These are phyloP conservation scores for Pelochelys cantorii DNA, from an alignment of 2,797 vertebrate genomes.

Conservation along the genomic window DNA sequence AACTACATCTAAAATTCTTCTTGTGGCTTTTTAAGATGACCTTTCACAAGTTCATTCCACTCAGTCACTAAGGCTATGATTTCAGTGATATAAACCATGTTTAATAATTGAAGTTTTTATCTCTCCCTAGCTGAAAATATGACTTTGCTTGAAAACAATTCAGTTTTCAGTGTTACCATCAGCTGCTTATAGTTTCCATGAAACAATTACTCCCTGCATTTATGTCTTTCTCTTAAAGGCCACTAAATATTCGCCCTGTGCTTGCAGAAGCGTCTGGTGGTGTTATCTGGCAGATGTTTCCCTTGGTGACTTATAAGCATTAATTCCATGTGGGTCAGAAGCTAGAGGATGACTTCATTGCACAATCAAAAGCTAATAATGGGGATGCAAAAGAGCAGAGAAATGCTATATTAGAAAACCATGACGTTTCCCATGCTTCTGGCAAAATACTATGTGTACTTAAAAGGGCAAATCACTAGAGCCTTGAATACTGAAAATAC, in stretches of 20 bases:
- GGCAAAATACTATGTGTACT: slow-evolving; percentile 52
- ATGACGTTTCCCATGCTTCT: slow-evolving; percentile 65
- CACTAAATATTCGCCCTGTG: slow-evolving; percentile 59
- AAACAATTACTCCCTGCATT: slow-evolving; percentile 55
- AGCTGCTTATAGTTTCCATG: slow-evolving; percentile 62
- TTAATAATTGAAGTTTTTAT: slow-evolving; percentile 73
- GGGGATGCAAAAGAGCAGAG: slow-evolving; percentile 56
- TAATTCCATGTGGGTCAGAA: slow-evolving; percentile 57
- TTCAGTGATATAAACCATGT: slow-evolving; percentile 66
- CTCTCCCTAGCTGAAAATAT: slow-evolving; percentile 66
- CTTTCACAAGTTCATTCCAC: slow-evolving; percentile 71
- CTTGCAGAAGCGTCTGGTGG: slow-evolving; percentile 60
- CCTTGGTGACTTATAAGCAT: slow-evolving; percentile 64
- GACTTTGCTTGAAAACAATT: slow-evolving; percentile 65
- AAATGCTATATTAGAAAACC: slow-evolving; percentile 55
- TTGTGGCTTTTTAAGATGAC: slow-evolving; percentile 64
- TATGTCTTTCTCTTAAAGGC: slow-evolving; percentile 53
- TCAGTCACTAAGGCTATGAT: slow-evolving; percentile 66
- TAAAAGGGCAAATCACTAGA: slow-evolving; percentile 79
- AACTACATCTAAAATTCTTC: slow-evolving; percentile 50
- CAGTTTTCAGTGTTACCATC: slow-evolving; percentile 62
- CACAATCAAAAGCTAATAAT: slow-evolving; percentile 64
- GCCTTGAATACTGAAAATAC: slow-evolving; percentile 42
- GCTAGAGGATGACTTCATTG: slow-evolving; percentile 67
- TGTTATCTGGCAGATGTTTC: slow-evolving; percentile 58